Conservation (phyloP, 2,113 vertebrate species). For the Acinonyx jubatus region DNA sequence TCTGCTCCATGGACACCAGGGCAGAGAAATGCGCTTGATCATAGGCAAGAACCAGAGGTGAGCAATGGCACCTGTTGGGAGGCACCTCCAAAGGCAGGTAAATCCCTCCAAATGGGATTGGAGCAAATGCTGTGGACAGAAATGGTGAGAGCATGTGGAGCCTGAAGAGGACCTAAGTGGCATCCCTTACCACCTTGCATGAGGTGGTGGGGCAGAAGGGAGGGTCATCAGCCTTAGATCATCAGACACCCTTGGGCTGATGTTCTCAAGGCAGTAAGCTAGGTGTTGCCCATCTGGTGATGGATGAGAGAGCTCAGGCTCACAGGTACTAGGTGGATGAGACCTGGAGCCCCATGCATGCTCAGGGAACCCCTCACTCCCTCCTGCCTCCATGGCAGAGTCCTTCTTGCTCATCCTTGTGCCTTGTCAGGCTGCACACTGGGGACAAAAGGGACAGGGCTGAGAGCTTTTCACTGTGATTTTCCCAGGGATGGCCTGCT, state of each 20-base stretch:
- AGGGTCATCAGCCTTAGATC: not conserved
- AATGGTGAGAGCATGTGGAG: not conserved
- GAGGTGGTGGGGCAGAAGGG: not conserved
- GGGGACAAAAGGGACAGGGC: not conserved
- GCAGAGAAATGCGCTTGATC: constrained; percentile 99
- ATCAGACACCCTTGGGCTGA: not conserved
- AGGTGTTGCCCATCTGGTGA: not conserved
- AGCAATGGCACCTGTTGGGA: constrained; percentile 98
- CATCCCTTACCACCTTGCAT: rapidly evolving
- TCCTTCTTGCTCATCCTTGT: not conserved
- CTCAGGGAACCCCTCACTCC: not conserved
- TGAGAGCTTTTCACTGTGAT: not conserved
- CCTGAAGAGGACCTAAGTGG: rapidly evolving
- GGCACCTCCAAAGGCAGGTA: constrained; percentile 98
- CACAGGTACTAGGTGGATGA: not conserved
- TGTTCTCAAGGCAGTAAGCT: not conserved
- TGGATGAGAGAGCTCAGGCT: not conserved
- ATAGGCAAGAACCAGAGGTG: constrained; percentile 97
- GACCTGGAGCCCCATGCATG: not conserved
- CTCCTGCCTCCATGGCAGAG: not conserved
- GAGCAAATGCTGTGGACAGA: constrained; percentile 92
- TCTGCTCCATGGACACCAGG: constrained; percentile 99
- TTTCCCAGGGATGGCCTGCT: not conserved
- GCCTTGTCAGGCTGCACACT: not conserved
- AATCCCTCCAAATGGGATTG: constrained; percentile 97